phyloP scores from a whole-genome alignment of 2,113 vertebrate genomes.

The Potamarius usumacintae region DNA sequence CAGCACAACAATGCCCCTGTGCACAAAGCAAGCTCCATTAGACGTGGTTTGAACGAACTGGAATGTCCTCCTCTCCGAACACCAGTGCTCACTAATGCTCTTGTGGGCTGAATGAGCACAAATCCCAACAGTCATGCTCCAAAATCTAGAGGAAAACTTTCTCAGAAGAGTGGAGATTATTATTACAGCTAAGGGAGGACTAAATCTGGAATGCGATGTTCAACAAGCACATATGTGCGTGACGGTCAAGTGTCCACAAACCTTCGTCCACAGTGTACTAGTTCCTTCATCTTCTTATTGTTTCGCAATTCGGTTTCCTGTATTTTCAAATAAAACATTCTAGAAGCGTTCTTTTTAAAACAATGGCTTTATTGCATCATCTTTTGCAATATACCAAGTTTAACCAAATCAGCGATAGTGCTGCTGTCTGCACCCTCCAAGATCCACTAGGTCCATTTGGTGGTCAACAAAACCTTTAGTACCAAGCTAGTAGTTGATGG shows the following conservation, averaged over 20 bases:
- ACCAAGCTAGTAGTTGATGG: not conserved
- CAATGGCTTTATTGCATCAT: not conserved
- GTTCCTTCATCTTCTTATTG: not conserved
- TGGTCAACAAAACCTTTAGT: not conserved
- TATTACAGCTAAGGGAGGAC: not conserved
- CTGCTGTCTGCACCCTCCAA: not conserved
- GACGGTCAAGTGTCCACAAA: not conserved
- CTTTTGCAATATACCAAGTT: not conserved
- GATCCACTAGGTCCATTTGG: not conserved
- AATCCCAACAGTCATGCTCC: not conserved
- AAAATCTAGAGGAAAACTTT: not conserved
- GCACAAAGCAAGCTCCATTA: not conserved
- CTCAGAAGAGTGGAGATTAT: not conserved
- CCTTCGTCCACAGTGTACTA: not conserved
- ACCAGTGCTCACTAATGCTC: not conserved
- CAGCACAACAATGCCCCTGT: not conserved
- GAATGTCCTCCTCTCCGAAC: not conserved
- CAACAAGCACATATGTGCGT: not conserved
- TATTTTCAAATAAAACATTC: not conserved
- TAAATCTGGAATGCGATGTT: not conserved
- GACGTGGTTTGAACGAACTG: too few relatives aligned
- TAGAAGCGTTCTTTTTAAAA: not conserved
- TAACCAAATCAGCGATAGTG: not conserved
- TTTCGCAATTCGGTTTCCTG: not conserved
- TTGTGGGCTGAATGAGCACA: not conserved